Conservation (phyloP, 2,797 vertebrate genomes). For the Menidia menidia region DNA sequence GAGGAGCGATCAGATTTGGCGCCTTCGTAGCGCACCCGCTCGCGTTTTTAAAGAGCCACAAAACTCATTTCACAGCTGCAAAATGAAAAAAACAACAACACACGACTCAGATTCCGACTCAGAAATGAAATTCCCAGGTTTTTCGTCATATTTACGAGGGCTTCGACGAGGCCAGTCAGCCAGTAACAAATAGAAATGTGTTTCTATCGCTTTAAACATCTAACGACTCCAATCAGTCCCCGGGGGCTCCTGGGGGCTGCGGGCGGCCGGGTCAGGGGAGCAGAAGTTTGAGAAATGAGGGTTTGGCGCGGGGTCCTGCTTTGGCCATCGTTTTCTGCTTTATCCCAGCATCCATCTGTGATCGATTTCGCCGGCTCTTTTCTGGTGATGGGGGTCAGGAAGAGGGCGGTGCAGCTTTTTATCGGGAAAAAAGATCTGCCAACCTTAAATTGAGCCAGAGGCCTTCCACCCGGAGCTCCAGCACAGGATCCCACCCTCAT, state of each 20-base stretch:
- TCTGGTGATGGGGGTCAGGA: not conserved
- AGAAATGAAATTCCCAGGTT: too few relatives aligned
- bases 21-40: too few relatives aligned
- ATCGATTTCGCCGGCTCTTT: not conserved
- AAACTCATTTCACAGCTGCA: too few relatives aligned
- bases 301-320: not conserved
- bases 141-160: not conserved
- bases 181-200: not conserved
- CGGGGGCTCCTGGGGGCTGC: not conserved
- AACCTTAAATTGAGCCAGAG: too few relatives aligned
- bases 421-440: too few relatives aligned
- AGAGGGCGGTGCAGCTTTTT: too few relatives aligned
- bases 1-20: not conserved
- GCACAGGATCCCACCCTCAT: conserved; percentile 18
- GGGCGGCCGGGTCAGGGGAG: not conserved
- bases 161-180: not conserved
- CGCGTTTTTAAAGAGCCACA: too few relatives aligned
- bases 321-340: not conserved
- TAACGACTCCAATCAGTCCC: not conserved
- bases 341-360: not conserved
- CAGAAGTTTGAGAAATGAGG: not conserved
- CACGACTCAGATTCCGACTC: too few relatives aligned
- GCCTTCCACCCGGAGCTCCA: too few relatives aligned
- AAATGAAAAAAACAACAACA: too few relatives aligned
- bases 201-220: conserved; percentile 4